These are phyloP conservation scores for Drosophila nigromelanica DNA, from an alignment of 1,140 invertebrate species.

Conservation along the genomic window DNA sequence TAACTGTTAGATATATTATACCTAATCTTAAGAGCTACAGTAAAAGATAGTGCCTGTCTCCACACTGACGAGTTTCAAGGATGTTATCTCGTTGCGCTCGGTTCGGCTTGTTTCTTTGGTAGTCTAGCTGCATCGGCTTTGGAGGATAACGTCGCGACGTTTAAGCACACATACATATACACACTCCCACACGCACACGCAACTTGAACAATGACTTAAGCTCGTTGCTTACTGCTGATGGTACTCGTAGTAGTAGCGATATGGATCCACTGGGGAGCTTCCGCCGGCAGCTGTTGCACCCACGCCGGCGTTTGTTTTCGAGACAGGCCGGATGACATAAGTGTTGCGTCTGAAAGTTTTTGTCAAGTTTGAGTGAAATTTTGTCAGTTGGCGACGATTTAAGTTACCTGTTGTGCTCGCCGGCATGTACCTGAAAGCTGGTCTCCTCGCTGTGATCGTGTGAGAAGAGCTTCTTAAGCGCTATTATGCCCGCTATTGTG, in stretches of 20 bases:
- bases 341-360: conserved; percentile 85
- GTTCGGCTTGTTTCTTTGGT: conserved; percentile 66
- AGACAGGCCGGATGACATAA: conserved; percentile 86
- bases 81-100: conserved; percentile 21
- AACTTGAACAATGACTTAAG: conserved; percentile 12
- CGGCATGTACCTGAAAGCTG: conserved; percentile 87
- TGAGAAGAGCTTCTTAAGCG: conserved; percentile 88
- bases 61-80: conserved; percentile 16
- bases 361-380: conserved; percentile 43
- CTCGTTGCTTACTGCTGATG: conserved; percentile 61
- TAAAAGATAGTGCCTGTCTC: conserved; percentile 50
- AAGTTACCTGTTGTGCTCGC: conserved; percentile 86
- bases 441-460: conserved; percentile 86
- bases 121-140: conserved; percentile 56
- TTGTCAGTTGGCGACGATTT: too few species aligned
- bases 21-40: conserved; percentile 59
- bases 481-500: conserved; percentile 88
- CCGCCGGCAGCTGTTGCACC: conserved; percentile 65
- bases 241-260: conserved; percentile 85
- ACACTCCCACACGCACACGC: conserved; percentile 27
- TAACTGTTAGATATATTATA: conserved; percentile 34
- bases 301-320: conserved; percentile 57
- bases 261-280: conserved; percentile 85
- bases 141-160: neutral
- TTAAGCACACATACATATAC: conserved; percentile 17